A percentile compares a stretch with the other conserved stretches of the same genome.
These are phyloP conservation scores for Hypocryptadius cinnamomeus DNA, from an alignment of 2,113 vertebrate species.

Conservation along the genomic window DNA sequence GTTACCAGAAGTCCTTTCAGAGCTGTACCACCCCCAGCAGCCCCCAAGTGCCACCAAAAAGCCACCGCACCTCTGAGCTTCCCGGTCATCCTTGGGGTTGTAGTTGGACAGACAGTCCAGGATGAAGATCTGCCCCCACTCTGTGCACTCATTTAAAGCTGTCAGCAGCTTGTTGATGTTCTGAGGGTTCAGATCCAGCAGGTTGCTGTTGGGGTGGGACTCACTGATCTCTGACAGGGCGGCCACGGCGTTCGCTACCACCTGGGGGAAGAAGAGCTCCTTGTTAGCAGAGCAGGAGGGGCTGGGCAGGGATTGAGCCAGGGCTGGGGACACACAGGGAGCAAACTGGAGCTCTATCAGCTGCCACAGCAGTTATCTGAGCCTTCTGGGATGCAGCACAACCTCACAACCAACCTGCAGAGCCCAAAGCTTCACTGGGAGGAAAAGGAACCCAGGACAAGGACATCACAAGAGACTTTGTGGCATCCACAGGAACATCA, in stretches of 20 bases:
- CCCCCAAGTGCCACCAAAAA: neutral
- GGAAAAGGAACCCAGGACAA: accelerated
- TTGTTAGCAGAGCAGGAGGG: neutral
- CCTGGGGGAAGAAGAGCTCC: conserved; percentile 63
- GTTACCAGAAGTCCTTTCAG: neutral
- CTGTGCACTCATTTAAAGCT: conserved; percentile 94
- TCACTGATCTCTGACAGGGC: conserved; percentile 97
- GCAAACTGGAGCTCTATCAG: neutral
- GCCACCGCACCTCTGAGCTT: conserved; percentile 88
- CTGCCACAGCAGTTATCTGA: neutral
- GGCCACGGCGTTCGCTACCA: conserved; percentile 96
- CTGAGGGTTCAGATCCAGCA: conserved; percentile 96
- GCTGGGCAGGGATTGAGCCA: neutral
- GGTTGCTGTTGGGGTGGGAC: conserved; percentile 97
- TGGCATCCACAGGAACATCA: neutral
- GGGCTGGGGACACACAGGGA: neutral
- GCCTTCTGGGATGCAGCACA: neutral
- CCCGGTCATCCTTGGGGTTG: conserved; percentile 95
- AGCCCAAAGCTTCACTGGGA: neutral
- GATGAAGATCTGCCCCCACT: conserved; percentile 99
- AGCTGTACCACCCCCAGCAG: neutral
- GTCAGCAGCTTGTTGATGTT: conserved; percentile 99
- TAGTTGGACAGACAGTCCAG: conserved; percentile 98
- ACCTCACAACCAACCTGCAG: neutral
- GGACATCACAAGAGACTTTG: neutral